Evolutionary conservation across 2,888 invertebrate species (phyloP).

Genomic region (Poecilobothrus nobilitatus): DNA sequence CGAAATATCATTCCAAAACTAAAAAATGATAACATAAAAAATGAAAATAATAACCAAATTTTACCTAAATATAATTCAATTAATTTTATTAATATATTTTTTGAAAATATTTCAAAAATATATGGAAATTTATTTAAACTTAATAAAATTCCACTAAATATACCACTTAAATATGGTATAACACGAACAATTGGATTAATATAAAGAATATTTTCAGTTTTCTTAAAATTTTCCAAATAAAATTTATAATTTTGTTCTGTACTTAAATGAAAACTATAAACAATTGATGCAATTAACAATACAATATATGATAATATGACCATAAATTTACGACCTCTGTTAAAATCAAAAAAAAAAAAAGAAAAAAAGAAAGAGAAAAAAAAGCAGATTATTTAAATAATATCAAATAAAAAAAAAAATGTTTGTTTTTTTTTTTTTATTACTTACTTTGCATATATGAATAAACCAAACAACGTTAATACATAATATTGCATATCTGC

Average conservation of each 20-base stretch:
- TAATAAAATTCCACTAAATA: background rate
- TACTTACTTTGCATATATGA: background rate
- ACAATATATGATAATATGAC: conserved; percentile 1
- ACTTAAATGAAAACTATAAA: background rate
- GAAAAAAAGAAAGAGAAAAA: background rate
- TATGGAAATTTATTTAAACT: background rate
- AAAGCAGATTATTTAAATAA: background rate
- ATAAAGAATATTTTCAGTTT: background rate
- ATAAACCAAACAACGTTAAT: background rate
- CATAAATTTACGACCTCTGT: background rate
- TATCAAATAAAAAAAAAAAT: background rate
- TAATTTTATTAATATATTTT: background rate
- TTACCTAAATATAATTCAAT: background rate
- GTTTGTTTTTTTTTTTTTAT: background rate
- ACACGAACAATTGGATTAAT: background rate
- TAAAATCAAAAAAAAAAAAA: background rate
- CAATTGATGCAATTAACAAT: background rate
- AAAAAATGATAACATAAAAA: background rate
- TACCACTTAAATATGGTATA: background rate
- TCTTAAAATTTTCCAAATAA: conserved; percentile 6
- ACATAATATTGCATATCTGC: background rate
- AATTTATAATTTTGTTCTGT: background rate
- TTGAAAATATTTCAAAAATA: background rate
- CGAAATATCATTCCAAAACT: conserved; percentile 1
- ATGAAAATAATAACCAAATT: background rate